Evolutionary conservation across 1,140 invertebrate genomes (phyloP).

Genomic region (Nymphalis io): DNA sequence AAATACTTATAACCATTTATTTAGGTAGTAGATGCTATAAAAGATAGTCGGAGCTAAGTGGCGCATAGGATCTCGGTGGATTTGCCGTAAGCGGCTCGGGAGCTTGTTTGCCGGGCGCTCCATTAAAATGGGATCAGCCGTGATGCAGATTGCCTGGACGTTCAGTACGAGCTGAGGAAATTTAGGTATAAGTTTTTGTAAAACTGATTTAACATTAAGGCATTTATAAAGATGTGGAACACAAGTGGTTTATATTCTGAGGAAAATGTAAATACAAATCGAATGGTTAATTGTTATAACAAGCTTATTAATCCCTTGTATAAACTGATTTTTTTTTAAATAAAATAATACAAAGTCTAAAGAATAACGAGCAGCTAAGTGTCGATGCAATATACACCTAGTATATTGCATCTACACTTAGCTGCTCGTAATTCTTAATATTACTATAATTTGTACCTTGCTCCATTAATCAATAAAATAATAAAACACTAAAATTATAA

Average conservation of each 20-base stretch:
- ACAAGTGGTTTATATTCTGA: background rate
- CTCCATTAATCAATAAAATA: too few species aligned
- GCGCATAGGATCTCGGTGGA: constrained; percentile 70
- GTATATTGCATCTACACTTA: too few species aligned
- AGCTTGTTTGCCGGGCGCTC: constrained; percentile 78
- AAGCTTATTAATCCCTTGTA: too few species aligned
- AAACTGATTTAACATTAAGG: constrained; percentile 11
- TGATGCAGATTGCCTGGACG: constrained; percentile 76
- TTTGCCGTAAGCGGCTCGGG: constrained; percentile 75
- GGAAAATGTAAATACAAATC: background rate
- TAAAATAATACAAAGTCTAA: background rate
- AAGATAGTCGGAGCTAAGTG: constrained; percentile 68
- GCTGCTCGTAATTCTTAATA: too few species aligned
- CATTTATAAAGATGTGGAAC: background rate
- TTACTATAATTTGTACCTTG: too few species aligned
- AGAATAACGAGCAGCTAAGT: background rate
- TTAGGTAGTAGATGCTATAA: constrained; percentile 39
- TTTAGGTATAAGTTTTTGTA: constrained; percentile 24
- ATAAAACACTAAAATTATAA: background rate
- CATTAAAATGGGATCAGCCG: constrained; percentile 79
- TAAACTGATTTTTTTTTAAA: too few species aligned
- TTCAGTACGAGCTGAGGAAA: constrained; percentile 31
- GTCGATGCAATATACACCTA: too few species aligned
- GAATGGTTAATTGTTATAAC: too few species aligned
- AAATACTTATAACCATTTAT: constrained; percentile 32